Base-by-base conservation (phyloP, 2,888 invertebrate genomes). In the Pollenia griseotomentosa region DNA sequence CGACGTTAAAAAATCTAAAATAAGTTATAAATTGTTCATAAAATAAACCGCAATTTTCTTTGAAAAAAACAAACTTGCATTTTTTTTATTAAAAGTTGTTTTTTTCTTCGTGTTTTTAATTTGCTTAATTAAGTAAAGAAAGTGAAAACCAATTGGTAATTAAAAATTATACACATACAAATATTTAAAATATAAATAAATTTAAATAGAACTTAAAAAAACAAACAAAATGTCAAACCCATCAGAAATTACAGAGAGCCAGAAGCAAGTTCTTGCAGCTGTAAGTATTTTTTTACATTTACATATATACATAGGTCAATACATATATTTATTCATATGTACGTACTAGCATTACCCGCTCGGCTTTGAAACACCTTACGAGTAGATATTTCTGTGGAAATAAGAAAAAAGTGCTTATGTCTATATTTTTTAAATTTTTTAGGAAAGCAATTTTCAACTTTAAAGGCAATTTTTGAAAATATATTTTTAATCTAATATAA, bases 231-330 rank as follows among this genome's bases (percentile, higher is more conserved):
- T 86, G 86, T 66, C 83, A 11, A 53, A 19, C 66, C 2, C 42
- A 77, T 19, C 59, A 65, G 80, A 86, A 77, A 71, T 86, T 51
- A 80, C 83, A n/a, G 83, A 86, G 3, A 80, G n/a, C 6, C 86
- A 86, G 55, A 70, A 80, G 73, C 46, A 86, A 77, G 77, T 80
- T 80, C 65, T 86, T 71, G 80, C 79, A 71, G 80, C 57, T 23
- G 86, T 86, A 80, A 86, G 86, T 77, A 71, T 19, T 59, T n/a
- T 19, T 51, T 33, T 33, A 33, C 4, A 4, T 33, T 33, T 33
- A 3, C 3, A 5, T 73, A 5, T 40, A 40, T 33, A 16, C 14
- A 2, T 19, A 19, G 19, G 19, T 19, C 19, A 19, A 9, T 66
- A 9, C 16, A 10, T 16, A n/a, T 2, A 40, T 33, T 14, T 65